phyloP scores from a whole-genome alignment of 2,888 invertebrate species.

The Rhopalosiphum nymphaeae region DNA sequence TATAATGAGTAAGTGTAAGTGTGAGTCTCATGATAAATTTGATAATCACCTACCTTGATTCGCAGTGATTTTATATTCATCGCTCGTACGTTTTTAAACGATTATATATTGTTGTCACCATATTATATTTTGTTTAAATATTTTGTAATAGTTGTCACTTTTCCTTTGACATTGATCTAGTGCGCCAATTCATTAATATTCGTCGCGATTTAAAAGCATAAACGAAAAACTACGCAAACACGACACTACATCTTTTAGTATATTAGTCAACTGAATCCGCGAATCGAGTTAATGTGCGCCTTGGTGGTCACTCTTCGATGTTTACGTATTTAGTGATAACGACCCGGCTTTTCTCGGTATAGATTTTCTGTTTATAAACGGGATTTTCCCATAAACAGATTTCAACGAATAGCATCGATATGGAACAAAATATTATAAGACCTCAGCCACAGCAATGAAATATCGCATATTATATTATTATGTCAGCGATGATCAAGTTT shows the following conservation, averaged over 20 bases:
- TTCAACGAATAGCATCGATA: background rate
- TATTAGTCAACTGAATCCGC: background rate
- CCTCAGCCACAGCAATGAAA: background rate
- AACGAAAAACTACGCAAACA: background rate
- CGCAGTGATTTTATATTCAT: background rate
- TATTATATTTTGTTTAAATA: background rate
- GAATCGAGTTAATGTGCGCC: background rate
- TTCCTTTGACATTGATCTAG: background rate
- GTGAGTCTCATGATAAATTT: too few relatives aligned
- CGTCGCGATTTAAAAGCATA: background rate
- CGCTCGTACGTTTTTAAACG: background rate
- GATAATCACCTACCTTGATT: background rate
- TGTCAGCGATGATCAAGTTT: too few relatives aligned
- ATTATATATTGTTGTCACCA: background rate
- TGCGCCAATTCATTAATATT: background rate
- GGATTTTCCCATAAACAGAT: background rate
- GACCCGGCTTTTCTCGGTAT: background rate
- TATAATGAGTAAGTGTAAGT: too few relatives aligned
- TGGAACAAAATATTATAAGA: background rate
- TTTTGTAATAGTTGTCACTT: background rate
- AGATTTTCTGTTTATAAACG: background rate
- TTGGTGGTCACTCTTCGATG: background rate
- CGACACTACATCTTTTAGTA: background rate
- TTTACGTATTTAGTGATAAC: background rate
- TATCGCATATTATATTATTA: too few relatives aligned